These are phyloP conservation scores for Pseudomugil gertrudae DNA, from an alignment of 2,797 vertebrate species.

Conservation along the genomic window DNA sequence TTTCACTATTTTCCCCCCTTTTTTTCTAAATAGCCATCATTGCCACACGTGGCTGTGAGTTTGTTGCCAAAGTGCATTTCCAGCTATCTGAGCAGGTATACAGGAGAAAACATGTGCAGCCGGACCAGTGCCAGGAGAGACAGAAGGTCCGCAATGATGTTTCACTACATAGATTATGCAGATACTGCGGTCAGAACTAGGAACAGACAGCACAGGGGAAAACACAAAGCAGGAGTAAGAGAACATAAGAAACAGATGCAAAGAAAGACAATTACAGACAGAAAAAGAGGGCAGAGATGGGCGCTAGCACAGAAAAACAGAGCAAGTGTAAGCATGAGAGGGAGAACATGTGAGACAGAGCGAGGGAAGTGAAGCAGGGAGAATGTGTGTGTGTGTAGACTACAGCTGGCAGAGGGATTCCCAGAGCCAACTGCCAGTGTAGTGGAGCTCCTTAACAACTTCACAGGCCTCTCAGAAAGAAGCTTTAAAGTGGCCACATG, in stretches of 20 bases:
- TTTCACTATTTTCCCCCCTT: conserved; percentile 8
- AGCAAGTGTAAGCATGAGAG: conserved; percentile 62
- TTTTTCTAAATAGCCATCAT: conserved; percentile 57
- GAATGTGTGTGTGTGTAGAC: conserved; percentile 57
- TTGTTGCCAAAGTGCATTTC: conserved; percentile 77
- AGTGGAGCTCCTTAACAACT: conserved; percentile 87
- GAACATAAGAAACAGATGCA: conserved; percentile 35
- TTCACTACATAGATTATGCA: conserved; percentile 83
- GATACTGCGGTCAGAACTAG: conserved; percentile 72
- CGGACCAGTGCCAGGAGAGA: conserved; percentile 78
- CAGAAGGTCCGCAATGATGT: conserved; percentile 82
- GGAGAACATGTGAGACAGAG: conserved; percentile 65
- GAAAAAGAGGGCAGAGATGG: conserved; percentile 57
- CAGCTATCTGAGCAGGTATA: conserved; percentile 79
- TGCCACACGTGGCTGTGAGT: conserved; percentile 62
- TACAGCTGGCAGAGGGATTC: conserved; percentile 86
- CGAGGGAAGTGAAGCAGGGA: conserved; percentile 54
- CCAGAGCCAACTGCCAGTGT: conserved; percentile 84
- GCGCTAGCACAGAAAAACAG: conserved; percentile 45
- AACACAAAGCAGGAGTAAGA: conserved; percentile 27
- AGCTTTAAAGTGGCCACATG: conserved; percentile 88
- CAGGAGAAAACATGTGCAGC: conserved; percentile 79
- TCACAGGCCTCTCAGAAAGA: conserved; percentile 85
- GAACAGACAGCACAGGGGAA: conserved; percentile 66
- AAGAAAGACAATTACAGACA: conserved; percentile 50